These are phyloP conservation scores for Notocelia uddmanniana DNA, from an alignment of 2,888 invertebrate species.

Conservation along the genomic window DNA sequence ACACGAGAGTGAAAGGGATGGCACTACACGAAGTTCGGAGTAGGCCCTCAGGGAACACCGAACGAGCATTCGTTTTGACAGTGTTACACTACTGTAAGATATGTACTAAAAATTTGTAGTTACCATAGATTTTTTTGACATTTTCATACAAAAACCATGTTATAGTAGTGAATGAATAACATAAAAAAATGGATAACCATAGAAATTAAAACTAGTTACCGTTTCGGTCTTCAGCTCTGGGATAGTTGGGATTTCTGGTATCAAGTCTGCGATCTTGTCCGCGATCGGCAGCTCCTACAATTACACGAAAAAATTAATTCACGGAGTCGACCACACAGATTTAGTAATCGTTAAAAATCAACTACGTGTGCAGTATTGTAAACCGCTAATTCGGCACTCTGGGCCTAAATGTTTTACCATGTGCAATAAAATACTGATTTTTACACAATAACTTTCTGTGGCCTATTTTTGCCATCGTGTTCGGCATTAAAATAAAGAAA, in stretches of 20 bases:
- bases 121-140: no score
- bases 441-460: neutral
- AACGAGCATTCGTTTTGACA: no score
- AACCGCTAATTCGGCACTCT: no score
- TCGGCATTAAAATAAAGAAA: neutral
- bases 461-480: neutral
- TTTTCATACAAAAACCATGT: no score
- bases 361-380: constrained; percentile 4
- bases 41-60: no score
- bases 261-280: constrained; percentile 78
- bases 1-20: no score
- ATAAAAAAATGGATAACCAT: no score
- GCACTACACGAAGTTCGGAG: no score
- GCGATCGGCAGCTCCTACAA: constrained; percentile 74
- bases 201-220: constrained; percentile 56
- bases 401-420: neutral
- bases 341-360: neutral
- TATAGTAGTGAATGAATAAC: no score
- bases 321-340: neutral
- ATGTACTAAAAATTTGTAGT: no score
- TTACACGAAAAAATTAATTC: constrained; percentile 21
- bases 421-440: neutral
- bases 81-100: no score
- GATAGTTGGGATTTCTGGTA: constrained; percentile 76
- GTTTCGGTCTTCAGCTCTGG: constrained; percentile 77